Percentiles rank a stretch among this genome's conserved stretches.
phyloP scores from a whole-genome alignment of 2,797 vertebrate genomes.

The Liparis tanakae region DNA sequence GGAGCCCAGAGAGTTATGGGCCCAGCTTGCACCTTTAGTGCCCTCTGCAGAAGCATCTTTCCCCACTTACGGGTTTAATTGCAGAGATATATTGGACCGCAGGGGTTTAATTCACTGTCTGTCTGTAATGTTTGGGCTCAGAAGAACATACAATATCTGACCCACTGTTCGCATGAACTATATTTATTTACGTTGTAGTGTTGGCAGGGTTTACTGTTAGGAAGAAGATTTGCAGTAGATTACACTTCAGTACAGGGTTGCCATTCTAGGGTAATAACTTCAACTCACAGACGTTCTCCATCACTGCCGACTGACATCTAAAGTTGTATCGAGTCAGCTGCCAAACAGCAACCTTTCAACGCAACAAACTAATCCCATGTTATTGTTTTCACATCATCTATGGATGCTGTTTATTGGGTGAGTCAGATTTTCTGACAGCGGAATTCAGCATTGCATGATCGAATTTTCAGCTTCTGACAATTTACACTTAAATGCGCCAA shows the following conservation, averaged over 20 bases:
- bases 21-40: slow-evolving; percentile 6
- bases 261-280: slow-evolving; percentile 22
- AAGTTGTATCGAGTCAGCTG: neutral
- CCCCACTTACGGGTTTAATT: slow-evolving; percentile 18
- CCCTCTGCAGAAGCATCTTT: slow-evolving; percentile 15
- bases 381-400: neutral
- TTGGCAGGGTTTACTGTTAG: slow-evolving; percentile 16
- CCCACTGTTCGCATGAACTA: neutral
- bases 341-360: neutral
- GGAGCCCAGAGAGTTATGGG: slow-evolving; percentile 36
- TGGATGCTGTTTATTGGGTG: slow-evolving; percentile 1
- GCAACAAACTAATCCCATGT: neutral
- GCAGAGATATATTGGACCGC: slow-evolving; percentile 25
- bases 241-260: slow-evolving; percentile 5
- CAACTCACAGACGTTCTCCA: slow-evolving; percentile 24
- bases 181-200: slow-evolving; percentile 10
- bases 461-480: slow-evolving; percentile 28
- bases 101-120: slow-evolving; percentile 10
- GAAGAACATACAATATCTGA: slow-evolving; percentile 13
- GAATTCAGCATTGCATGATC: neutral
- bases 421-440: slow-evolving; percentile 12
- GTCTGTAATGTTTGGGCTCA: slow-evolving; percentile 21
- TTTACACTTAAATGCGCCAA: slow-evolving; percentile 35
- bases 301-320: slow-evolving; percentile 12
- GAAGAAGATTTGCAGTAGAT: slow-evolving; percentile 10